A percentile compares a stretch with the other conserved stretches of the same genome.
Conservation (phyloP, 2,888 invertebrate genomes). For the Volucella zonaria region DNA sequence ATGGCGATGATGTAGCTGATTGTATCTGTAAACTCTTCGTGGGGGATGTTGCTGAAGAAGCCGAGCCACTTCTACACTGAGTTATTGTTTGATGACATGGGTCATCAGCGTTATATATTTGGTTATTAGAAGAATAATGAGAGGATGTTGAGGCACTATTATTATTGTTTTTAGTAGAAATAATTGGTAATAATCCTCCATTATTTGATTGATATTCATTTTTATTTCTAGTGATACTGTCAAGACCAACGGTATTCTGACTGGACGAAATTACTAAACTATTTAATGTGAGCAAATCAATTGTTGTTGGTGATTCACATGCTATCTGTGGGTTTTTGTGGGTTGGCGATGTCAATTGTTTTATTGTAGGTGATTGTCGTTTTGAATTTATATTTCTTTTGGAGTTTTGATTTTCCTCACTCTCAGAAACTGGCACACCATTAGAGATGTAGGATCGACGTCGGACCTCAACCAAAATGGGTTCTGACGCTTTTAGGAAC, state of each 20-base stretch:
- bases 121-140: conserved; percentile 14
- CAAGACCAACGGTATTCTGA: conserved; percentile 36
- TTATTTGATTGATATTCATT: conserved; percentile 2
- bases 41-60: conserved; percentile 47
- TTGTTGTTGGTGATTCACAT: background rate
- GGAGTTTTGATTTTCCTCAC: conserved; percentile 17
- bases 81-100: background rate
- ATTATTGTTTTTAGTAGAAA: conserved; percentile 13
- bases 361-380: conserved; percentile 54
- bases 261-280: conserved; percentile 65
- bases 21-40: conserved; percentile 35
- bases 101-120: conserved; percentile 17
- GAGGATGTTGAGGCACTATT: conserved; percentile 54
- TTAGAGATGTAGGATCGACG: conserved; percentile 78
- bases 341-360: conserved; percentile 45
- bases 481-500: conserved; percentile 85
- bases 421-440: conserved; percentile 32
- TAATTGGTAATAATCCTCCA: conserved; percentile 12
- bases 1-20: conserved; percentile 64
- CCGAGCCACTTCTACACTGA: conserved; percentile 38
- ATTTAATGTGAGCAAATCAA: conserved; percentile 56
- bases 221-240: conserved; percentile 18
- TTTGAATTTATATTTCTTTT: conserved; percentile 22
- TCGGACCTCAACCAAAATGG: conserved; percentile 85
- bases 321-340: conserved; percentile 28